These are phyloP conservation scores for Gorsachius magnificus DNA, from an alignment of 2,797 vertebrate genomes.

Conservation along the genomic window DNA sequence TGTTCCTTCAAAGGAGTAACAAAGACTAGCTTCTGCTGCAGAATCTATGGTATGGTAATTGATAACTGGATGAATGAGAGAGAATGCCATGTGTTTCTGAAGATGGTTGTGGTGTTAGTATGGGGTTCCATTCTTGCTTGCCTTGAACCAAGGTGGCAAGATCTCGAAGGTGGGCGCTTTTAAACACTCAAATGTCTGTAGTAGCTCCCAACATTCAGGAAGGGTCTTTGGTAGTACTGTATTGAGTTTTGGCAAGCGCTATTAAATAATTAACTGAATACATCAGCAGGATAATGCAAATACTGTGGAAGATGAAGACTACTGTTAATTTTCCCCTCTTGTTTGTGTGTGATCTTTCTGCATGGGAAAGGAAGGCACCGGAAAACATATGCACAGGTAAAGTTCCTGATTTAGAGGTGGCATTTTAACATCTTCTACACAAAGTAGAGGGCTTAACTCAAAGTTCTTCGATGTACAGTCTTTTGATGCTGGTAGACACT, in stretches of 20 bases:
- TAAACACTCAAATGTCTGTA: neutral
- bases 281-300: neutral
- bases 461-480: accelerated
- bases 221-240: neutral
- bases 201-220: neutral
- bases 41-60: neutral
- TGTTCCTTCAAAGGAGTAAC: neutral
- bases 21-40: neutral
- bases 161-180: neutral
- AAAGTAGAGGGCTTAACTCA: neutral
- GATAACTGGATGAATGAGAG: neutral
- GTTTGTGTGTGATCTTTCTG: neutral
- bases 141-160: neutral
- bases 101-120: neutral
- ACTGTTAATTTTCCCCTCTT: neutral
- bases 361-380: neutral
- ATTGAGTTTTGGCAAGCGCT: neutral
- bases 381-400: neutral
- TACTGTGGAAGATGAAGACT: neutral
- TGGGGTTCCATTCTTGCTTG: neutral
- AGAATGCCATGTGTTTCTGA: neutral
- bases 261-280: neutral
- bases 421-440: neutral
- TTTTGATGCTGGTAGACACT: neutral
- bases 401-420: neutral